Evolutionary conservation across 53 echinoderm and acorn worm genomes (phyloP).

Genomic region (Hippasteria phrygiana): DNA sequence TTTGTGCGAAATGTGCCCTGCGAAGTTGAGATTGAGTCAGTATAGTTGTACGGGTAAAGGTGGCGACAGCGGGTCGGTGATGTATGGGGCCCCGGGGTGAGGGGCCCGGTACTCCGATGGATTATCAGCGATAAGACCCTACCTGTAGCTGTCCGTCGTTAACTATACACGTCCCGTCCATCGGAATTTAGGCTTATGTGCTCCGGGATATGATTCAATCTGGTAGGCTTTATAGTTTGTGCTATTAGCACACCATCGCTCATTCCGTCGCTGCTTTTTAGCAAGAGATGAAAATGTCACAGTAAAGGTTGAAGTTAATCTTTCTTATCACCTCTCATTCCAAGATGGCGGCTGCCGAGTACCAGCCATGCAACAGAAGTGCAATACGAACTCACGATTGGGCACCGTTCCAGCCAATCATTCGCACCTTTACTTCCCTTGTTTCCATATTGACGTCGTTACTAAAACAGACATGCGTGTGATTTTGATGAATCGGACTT

Average conservation of each 20-base stretch:
- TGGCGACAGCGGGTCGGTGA: conserved; percentile 22
- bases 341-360: background rate
- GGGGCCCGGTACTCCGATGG: conserved; percentile 7
- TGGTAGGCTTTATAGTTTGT: background rate
- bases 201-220: background rate
- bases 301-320: background rate
- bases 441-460: too few species aligned
- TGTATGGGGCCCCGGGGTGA: conserved; percentile 6
- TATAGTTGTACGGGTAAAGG: conserved; percentile 14
- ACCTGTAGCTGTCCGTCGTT: conserved; percentile 3
- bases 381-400: background rate
- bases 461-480: too few species aligned
- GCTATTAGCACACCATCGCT: background rate
- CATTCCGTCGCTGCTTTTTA: background rate
- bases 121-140: conserved; percentile 45
- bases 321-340: background rate
- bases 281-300: background rate
- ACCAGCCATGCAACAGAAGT: background rate
- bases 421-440: background rate
- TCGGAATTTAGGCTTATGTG: background rate
- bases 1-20: background rate
- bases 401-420: background rate
- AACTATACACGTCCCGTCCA: background rate
- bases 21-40: too few species aligned
- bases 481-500: too few species aligned